phyloP scores from a whole-genome alignment of 2,888 invertebrate species.

The Cosmorhoe ocellata region DNA sequence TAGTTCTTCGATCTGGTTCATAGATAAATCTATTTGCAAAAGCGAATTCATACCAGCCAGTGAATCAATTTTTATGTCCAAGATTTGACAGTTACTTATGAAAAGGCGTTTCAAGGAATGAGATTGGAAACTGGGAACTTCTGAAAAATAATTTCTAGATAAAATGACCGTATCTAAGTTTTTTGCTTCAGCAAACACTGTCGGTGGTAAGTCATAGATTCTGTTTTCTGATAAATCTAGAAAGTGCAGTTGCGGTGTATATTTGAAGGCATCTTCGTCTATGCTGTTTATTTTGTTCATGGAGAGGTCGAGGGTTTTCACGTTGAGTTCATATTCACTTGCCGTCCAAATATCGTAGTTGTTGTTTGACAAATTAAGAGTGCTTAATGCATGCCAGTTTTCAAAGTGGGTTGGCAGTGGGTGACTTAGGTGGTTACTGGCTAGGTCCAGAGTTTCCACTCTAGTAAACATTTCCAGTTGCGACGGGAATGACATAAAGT shows the following conservation, averaged over 20 bases:
- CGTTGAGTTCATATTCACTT: constrained; percentile 45
- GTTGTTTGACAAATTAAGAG: constrained; percentile 84
- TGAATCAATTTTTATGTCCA: constrained; percentile 72
- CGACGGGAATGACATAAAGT: constrained; percentile 79
- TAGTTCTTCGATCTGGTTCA: constrained; percentile 84
- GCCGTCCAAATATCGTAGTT: constrained; percentile 66
- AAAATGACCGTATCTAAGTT: constrained; percentile 83
- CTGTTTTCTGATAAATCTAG: constrained; percentile 88
- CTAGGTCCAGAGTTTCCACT: constrained; percentile 73
- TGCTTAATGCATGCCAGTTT: constrained; percentile 75
- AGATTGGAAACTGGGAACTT: constrained; percentile 80
- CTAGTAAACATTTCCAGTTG: constrained; percentile 73
- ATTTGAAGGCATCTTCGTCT: constrained; percentile 82
- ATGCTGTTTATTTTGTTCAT: constrained; percentile 84
- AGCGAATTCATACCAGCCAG: constrained; percentile 82
- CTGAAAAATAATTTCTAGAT: constrained; percentile 85
- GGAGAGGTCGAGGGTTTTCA: constrained; percentile 85
- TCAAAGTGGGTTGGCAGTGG: constrained; percentile 70
- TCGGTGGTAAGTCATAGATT: constrained; percentile 80
- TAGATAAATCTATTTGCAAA: constrained; percentile 83
- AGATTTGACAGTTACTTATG: constrained; percentile 85
- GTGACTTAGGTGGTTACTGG: constrained; percentile 76
- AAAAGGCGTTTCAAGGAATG: constrained; percentile 81
- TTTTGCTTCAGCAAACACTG: constrained; percentile 80
- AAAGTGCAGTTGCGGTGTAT: constrained; percentile 76